phyloP scores from a whole-genome alignment of 1,140 invertebrate genomes.

The Drosophila miranda region DNA sequence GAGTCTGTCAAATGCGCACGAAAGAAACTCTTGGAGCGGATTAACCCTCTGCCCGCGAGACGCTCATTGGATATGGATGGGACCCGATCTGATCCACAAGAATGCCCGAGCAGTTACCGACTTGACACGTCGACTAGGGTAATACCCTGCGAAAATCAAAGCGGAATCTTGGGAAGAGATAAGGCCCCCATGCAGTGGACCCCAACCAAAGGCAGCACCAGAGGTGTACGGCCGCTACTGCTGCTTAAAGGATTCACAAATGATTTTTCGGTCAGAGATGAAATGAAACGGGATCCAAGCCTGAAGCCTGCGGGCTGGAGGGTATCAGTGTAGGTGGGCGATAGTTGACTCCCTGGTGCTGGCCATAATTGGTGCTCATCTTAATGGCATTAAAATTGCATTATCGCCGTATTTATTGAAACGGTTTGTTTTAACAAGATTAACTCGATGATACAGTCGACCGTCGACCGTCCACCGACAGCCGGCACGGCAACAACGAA shows the following conservation, averaged over 20 bases:
- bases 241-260: slow-evolving; percentile 71
- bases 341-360: slow-evolving; percentile 53
- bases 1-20: slow-evolving; percentile 55
- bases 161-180: neutral
- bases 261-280: slow-evolving; percentile 75
- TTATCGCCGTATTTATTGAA: slow-evolving; percentile 80
- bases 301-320: neutral
- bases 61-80: slow-evolving; percentile 40
- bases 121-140: neutral
- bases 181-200: too few relatives aligned
- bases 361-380: slow-evolving; percentile 79
- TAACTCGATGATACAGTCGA: slow-evolving; percentile 67
- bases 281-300: slow-evolving; percentile 52
- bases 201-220: neutral
- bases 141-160: neutral
- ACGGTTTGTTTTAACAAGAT: slow-evolving; percentile 80
- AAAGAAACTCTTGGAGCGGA: slow-evolving; percentile 4
- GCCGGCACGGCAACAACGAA: slow-evolving; percentile 6
- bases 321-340: neutral
- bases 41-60: slow-evolving; percentile 8
- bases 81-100: slow-evolving; percentile 4
- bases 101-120: neutral
- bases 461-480: slow-evolving; percentile 17
- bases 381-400: slow-evolving; percentile 81
- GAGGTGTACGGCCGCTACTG: slow-evolving; percentile 60